A percentile compares a stretch with the other conserved stretches of the same genome.
These are phyloP conservation scores for Tragelaphus scriptus DNA, from an alignment of 2,113 vertebrate species.

Conservation along the genomic window DNA sequence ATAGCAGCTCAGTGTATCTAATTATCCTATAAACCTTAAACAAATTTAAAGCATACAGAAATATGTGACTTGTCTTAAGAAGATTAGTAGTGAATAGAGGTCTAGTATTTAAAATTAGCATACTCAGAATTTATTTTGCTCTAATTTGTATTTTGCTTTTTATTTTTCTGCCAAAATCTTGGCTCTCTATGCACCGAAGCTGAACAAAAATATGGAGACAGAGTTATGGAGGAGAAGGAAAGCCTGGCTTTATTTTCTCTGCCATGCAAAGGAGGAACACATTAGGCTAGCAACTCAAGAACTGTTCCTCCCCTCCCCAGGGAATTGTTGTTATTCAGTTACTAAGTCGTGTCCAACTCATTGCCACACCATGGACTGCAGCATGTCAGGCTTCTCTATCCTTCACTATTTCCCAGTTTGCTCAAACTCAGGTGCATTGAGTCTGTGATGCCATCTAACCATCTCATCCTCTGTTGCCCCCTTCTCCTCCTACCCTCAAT, in stretches of 20 bases:
- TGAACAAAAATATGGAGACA: not conserved
- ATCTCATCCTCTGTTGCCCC: not conserved
- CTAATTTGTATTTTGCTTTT: not conserved
- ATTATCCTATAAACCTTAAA: not conserved
- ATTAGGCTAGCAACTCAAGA: not conserved
- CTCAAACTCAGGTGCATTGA: not conserved
- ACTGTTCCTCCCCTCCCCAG: not conserved
- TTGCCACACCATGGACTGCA: not conserved
- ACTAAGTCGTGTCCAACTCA: not conserved
- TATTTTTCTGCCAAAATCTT: not conserved
- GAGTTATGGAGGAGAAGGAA: not conserved
- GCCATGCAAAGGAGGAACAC: not conserved
- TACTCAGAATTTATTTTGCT: not conserved
- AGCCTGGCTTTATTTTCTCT: not conserved
- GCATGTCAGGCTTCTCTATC: not conserved
- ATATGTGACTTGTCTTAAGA: not conserved
- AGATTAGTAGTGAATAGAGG: not conserved
- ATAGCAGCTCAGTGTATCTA: not conserved
- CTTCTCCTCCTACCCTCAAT: not conserved
- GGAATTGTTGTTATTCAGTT: not conserved
- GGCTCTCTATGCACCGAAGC: not conserved
- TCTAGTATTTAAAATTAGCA: not conserved
- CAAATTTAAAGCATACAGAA: not conserved
- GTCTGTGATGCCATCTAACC: not conserved
- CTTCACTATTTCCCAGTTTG: not conserved